Conservation (phyloP, 64 coral and sea anemone species). For the Actinia tenebrosa region DNA sequence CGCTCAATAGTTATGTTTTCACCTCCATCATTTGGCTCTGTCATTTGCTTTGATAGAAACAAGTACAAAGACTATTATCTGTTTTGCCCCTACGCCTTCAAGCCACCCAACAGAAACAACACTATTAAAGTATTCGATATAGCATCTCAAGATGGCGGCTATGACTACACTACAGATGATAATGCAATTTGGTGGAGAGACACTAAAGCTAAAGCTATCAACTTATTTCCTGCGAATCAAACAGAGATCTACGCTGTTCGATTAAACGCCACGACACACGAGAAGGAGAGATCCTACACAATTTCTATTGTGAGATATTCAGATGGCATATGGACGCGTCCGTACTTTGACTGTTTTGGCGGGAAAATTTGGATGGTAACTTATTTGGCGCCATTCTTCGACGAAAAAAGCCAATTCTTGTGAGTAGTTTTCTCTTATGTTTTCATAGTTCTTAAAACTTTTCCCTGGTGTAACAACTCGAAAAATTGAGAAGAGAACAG, state of each 20-base stretch:
- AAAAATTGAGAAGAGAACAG: not conserved
- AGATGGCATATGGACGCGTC: constrained; percentile 72
- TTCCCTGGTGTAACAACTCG: too few relatives aligned
- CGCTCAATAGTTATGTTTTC: constrained; percentile 76
- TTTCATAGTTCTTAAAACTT: too few relatives aligned
- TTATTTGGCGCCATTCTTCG: constrained; percentile 83
- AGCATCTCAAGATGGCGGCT: constrained; percentile 17
- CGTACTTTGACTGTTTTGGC: constrained; percentile 91
- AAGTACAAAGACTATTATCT: constrained; percentile 69
- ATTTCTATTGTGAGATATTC: constrained; percentile 38
- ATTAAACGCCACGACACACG: constrained; percentile 22
- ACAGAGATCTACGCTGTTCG: constrained; percentile 33
- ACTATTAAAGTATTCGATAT: constrained; percentile 50
- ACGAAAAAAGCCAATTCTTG: constrained; percentile 74
- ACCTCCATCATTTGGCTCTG: constrained; percentile 63
- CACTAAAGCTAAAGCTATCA: constrained; percentile 36
- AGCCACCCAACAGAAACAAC: constrained; percentile 28
- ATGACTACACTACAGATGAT: constrained; percentile 42
- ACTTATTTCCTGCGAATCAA: constrained; percentile 1
- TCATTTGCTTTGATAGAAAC: constrained; percentile 82
- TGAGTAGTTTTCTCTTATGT: constrained; percentile 37
- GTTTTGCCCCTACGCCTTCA: constrained; percentile 89
- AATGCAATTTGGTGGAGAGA: constrained; percentile 77
- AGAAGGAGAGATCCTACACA: constrained; percentile 7
- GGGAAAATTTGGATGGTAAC: constrained; percentile 97